Evolutionary conservation across 2,888 invertebrate species (phyloP), one percentile per base, ranked within the genome.

Genomic region (Stomorhina lunata): DNA sequence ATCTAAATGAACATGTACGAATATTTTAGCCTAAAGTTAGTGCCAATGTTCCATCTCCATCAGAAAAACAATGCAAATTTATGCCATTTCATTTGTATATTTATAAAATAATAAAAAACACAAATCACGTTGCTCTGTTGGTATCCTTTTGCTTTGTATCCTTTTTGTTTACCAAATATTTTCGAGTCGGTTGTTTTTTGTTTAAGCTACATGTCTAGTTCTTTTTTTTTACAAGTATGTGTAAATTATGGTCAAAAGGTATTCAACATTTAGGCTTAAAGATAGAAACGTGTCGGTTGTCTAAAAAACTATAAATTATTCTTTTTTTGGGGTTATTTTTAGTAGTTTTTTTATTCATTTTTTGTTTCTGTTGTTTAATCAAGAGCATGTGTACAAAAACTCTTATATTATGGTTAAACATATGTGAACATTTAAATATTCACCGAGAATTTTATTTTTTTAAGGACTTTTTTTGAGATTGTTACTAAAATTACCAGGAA

Each of bases 181-280:
- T 57, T 48, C 20, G 37, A 20, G 4, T 50, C 7, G 22, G 5
- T 22, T n/a, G 34, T 57, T 43, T 5, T 43, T 6, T 57, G 15
- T 48, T 22, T 20, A 7, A 4, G 25, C 27, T 50, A 25, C 1
- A 7, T n/a, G n/a, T n/a, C n/a, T 40, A 2, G 25, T 69, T 59
- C 1, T 27, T 12, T 59, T 45, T 2, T 59, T 37, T 12, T 25
- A 25, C 1, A 68, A 72, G 66, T 53, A 17, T 68, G 29, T 66
- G 45, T 72, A 59, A 77, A 68, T 72, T 61, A 61, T 72, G 71
- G 59, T 53, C 72, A 77, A 55, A 77, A 77, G 53, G 53, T 59
- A 72, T 66, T 66, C 45, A 22, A 59, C 63, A 57, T 63, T 22
- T n/a, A n/a, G n/a, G n/a, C 32, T 73, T 32, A 40, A 55, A 68